A percentile compares a stretch with the other conserved stretches of the same genome.
These are phyloP conservation scores for Trimorus sp. DNA, from an alignment of 2,888 invertebrate genomes.

Conservation along the genomic window DNA sequence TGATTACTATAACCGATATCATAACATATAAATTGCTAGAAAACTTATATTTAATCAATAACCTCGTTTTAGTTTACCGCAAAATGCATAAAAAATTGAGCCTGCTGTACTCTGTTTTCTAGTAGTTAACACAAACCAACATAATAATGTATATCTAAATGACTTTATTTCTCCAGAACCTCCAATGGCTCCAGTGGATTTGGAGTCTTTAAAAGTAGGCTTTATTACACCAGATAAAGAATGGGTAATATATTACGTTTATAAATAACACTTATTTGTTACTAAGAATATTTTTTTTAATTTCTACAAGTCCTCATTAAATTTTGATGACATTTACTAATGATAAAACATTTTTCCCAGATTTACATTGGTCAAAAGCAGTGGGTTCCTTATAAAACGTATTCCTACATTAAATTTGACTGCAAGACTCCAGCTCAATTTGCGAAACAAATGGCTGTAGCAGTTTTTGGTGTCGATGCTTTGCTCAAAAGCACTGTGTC, in stretches of 20 bases:
- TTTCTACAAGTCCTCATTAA: not conserved
- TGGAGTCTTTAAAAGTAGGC: not conserved
- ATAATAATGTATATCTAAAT: too few relatives aligned
- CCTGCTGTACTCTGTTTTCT: too few relatives aligned
- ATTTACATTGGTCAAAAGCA: conserved; percentile 10
- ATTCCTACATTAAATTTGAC: conserved; percentile 19
- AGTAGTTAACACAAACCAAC: too few relatives aligned
- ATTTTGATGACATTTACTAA: not conserved
- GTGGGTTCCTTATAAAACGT: conserved; percentile 15
- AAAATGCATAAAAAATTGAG: too few relatives aligned
- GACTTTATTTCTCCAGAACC: too few relatives aligned
- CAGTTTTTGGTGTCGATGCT: conserved; percentile 17
- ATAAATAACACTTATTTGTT: not conserved
- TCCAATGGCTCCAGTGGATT: not conserved
- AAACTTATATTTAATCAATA: too few relatives aligned
- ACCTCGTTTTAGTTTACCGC: too few relatives aligned
- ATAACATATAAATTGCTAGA: too few relatives aligned
- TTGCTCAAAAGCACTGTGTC: not conserved
- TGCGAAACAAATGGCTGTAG: conserved; percentile 15
- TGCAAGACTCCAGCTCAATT: conserved; percentile 24
- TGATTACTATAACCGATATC: too few relatives aligned
- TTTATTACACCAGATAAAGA: not conserved
- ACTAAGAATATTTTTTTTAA: not conserved
- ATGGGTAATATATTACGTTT: not conserved
- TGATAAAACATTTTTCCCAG: not conserved